Conservation (phyloP, 2,888 invertebrate genomes). For the Orthosia gothica region DNA sequence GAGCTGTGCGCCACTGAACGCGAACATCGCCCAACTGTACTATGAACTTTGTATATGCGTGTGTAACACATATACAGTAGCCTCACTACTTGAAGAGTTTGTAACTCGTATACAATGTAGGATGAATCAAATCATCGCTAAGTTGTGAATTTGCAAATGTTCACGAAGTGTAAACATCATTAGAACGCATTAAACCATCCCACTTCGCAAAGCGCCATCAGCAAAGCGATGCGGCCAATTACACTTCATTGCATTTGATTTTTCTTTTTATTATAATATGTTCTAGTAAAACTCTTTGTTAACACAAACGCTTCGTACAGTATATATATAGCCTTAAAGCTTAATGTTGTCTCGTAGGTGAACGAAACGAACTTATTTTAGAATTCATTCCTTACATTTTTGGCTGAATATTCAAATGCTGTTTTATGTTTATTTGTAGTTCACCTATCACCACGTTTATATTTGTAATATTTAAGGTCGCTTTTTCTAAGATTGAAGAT, state of each 20-base stretch:
- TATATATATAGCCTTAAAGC: background rate
- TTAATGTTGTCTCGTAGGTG: slow-evolving; percentile 2
- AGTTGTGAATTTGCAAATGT: background rate
- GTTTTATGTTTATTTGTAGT: background rate
- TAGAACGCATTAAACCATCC: too few species aligned
- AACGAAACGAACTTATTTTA: slow-evolving; percentile 16
- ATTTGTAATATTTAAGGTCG: background rate
- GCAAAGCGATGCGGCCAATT: too few species aligned
- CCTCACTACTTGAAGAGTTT: slow-evolving; percentile 9
- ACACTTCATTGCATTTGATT: too few species aligned
- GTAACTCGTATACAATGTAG: slow-evolving; percentile 10
- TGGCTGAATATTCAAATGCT: slow-evolving; percentile 16
- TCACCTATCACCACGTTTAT: background rate
- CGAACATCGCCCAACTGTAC: slow-evolving; percentile 34
- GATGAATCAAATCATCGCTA: background rate
- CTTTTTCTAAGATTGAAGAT: background rate
- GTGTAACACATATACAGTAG: slow-evolving; percentile 23
- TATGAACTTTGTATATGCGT: slow-evolving; percentile 36
- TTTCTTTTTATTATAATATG: background rate
- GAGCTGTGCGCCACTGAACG: slow-evolving; percentile 1
- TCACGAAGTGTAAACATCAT: too few species aligned
- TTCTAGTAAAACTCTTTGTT: slow-evolving; percentile 1
- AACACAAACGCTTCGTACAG: background rate
- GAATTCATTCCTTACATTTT: slow-evolving; percentile 10
- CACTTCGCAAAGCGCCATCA: too few species aligned